Evolutionary conservation across 1,140 invertebrate genomes (phyloP).

Genomic region (Sminthurinus signatus): DNA sequence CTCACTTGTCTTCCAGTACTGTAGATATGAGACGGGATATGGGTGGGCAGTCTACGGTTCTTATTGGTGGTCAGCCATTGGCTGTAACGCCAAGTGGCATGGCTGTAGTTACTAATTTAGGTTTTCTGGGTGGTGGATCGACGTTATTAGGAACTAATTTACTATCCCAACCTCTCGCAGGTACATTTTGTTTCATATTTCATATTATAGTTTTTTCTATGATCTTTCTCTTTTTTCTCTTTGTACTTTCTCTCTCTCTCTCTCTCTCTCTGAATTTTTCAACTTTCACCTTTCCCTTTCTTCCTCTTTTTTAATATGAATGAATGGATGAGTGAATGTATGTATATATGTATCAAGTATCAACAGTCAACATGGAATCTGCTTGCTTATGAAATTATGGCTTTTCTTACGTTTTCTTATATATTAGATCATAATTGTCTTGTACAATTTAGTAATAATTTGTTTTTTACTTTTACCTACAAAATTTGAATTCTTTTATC

Average conservation of each 20-base stretch:
- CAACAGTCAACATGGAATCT: too few relatives aligned
- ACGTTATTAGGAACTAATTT: constrained; percentile 33
- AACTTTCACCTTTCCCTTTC: too few relatives aligned
- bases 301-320: too few relatives aligned
- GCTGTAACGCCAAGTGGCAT: constrained; percentile 26
- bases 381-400: too few relatives aligned
- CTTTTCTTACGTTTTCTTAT: too few relatives aligned
- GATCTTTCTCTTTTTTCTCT: constrained; percentile 1
- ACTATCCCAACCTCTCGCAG: constrained; percentile 33
- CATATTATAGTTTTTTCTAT: neutral
- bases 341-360: too few relatives aligned
- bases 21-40: constrained; percentile 19
- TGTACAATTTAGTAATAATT: too few relatives aligned
- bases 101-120: constrained; percentile 39
- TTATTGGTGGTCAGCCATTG: constrained; percentile 34
- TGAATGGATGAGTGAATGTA: too few relatives aligned
- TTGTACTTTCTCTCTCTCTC: neutral
- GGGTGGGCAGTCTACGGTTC: constrained; percentile 18
- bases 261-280: too few relatives aligned
- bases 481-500: too few relatives aligned
- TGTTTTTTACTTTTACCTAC: too few relatives aligned
- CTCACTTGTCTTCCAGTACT: constrained; percentile 22
- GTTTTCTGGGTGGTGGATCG: constrained; percentile 34
- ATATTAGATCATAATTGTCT: too few relatives aligned
- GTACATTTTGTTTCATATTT: constrained; percentile 20